A percentile compares a stretch with the other conserved stretches of the same genome.
These are phyloP conservation scores for Agapetus fuscipes DNA, from an alignment of 2,888 invertebrate species.

Conservation along the genomic window DNA sequence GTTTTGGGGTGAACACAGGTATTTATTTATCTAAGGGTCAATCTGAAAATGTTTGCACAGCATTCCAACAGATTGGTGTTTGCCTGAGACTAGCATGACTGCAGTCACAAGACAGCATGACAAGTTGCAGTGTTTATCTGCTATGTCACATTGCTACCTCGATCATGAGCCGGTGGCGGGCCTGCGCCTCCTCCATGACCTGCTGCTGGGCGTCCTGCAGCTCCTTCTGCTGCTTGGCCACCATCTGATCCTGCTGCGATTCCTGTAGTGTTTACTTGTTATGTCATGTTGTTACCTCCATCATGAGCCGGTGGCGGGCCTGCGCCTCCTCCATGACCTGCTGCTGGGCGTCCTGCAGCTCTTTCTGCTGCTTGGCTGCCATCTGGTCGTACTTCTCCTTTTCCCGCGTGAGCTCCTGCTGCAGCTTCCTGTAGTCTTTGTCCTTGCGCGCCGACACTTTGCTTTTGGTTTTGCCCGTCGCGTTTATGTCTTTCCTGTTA, in stretches of 20 bases:
- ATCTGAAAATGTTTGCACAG: too few relatives aligned
- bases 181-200: conserved; percentile 70
- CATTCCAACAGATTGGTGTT: too few relatives aligned
- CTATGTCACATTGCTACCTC: too few relatives aligned
- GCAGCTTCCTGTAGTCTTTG: conserved; percentile 88
- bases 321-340: conserved; percentile 75
- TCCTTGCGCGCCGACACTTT: conserved; percentile 79
- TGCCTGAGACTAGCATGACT: too few relatives aligned
- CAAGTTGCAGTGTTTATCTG: too few relatives aligned
- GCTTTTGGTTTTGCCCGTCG: conserved; percentile 67
- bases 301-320: conserved; percentile 65
- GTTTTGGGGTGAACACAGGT: too few relatives aligned
- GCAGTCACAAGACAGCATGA: too few relatives aligned
- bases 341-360: conserved; percentile 77
- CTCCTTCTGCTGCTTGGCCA: conserved; percentile 74
- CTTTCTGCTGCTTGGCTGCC: conserved; percentile 73
- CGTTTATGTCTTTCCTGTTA: conserved; percentile 49
- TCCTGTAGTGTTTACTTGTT: conserved; percentile 92
- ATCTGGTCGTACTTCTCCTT: conserved; percentile 89
- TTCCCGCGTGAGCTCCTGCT: conserved; percentile 89
- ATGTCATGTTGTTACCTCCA: conserved; percentile 75
- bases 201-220: conserved; percentile 79
- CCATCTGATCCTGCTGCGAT: conserved; percentile 82
- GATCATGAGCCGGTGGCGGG: conserved; percentile 75
- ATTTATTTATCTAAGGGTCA: too few relatives aligned